phyloP scores from a whole-genome alignment of 2,113 vertebrate species.

The Athene noctua region DNA sequence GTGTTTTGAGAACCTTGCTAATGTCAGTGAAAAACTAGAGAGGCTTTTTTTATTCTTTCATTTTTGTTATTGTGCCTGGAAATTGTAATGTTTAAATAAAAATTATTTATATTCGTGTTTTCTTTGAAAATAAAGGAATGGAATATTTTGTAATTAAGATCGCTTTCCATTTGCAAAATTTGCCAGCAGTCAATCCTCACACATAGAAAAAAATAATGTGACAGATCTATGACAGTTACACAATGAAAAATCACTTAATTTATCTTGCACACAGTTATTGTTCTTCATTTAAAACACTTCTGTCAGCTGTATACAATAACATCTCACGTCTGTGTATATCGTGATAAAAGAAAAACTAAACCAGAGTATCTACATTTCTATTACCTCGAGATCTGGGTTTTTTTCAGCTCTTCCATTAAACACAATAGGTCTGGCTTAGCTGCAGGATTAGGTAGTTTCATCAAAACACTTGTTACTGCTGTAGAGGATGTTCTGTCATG shows the following conservation, averaged over 20 bases:
- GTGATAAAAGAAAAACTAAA: not conserved
- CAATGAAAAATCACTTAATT: slow-evolving; percentile 6
- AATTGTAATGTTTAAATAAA: not conserved
- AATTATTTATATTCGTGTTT: not conserved
- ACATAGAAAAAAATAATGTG: not conserved
- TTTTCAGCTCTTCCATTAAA: not conserved
- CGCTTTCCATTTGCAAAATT: not conserved
- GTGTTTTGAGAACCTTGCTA: not conserved
- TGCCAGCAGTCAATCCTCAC: not conserved
- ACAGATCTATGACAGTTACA: not conserved
- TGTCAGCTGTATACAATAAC: not conserved
- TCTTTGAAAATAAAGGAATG: not conserved
- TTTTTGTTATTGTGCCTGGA: not conserved
- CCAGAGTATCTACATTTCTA: not conserved
- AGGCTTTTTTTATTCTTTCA: not conserved
- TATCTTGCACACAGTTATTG: not conserved
- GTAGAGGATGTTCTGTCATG: not conserved
- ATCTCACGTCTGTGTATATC: not conserved
- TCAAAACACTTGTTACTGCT: not conserved
- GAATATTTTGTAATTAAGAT: not conserved
- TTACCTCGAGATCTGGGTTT: not conserved
- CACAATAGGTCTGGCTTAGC: not conserved
- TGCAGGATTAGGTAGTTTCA: not conserved
- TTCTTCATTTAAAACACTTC: not conserved
- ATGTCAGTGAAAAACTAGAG: not conserved